A percentile compares a stretch with the other conserved stretches of the same genome.
Evolutionary conservation across 2,888 invertebrate species (phyloP).

Genomic region (Eupithecia tripunctaria): DNA sequence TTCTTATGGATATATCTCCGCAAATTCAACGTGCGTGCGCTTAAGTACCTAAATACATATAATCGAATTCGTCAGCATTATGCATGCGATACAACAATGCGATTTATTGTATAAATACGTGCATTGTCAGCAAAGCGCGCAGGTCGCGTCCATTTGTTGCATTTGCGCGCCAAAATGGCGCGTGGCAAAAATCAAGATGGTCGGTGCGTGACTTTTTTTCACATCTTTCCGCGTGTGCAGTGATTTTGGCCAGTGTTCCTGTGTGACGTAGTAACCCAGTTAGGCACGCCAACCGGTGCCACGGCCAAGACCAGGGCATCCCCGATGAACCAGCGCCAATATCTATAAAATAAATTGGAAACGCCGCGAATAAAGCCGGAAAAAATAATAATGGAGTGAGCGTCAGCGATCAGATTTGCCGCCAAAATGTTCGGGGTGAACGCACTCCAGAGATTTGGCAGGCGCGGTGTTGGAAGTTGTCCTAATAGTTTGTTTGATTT

Average conservation of each 20-base stretch:
- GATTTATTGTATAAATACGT: constrained; percentile 82
- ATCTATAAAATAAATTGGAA: constrained; percentile 84
- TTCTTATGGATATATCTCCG: constrained; percentile 54
- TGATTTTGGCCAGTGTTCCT: constrained; percentile 81
- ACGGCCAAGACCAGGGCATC: constrained; percentile 84
- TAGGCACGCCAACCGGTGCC: constrained; percentile 81
- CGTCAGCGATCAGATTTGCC: constrained; percentile 71
- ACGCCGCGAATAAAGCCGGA: constrained; percentile 68
- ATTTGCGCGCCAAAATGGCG: constrained; percentile 62
- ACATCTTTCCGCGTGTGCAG: constrained; percentile 78
- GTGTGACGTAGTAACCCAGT: constrained; percentile 81
- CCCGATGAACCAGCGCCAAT: constrained; percentile 83
- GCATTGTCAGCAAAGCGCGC: constrained; percentile 66
- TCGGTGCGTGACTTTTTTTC: constrained; percentile 64
- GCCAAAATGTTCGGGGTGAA: constrained; percentile 80
- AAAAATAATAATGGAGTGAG: constrained; percentile 80
- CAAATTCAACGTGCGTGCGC: constrained; percentile 68
- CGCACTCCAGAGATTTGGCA: constrained; percentile 82
- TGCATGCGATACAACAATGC: constrained; percentile 76
- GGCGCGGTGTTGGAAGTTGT: constrained; percentile 69
- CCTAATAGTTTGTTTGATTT: constrained; percentile 79
- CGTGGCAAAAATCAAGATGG: constrained; percentile 70
- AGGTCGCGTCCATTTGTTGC: constrained; percentile 49
- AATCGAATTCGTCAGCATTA: constrained; percentile 66
- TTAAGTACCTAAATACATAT: constrained; percentile 79